These are phyloP conservation scores for Nesometra sesokonis DNA, from an alignment of 35 echinoderm and acorn worm genomes.

Conservation along the genomic window DNA sequence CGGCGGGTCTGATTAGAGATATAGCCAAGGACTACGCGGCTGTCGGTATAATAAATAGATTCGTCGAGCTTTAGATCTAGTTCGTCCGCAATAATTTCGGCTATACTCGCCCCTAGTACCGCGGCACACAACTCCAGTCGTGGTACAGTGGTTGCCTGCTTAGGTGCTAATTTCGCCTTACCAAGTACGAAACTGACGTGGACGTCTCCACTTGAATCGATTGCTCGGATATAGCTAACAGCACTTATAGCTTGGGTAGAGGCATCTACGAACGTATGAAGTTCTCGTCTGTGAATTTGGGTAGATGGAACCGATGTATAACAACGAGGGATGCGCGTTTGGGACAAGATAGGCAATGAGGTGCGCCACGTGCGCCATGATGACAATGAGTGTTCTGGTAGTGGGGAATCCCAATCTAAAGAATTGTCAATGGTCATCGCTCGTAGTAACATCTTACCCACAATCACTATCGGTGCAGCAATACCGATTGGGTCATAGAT, in stretches of 20 bases:
- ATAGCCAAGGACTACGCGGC: conserved; percentile 11
- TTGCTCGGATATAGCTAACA: not conserved
- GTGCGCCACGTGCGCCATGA: conserved; percentile 23
- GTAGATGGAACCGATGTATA: not conserved
- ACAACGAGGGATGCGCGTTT: not conserved
- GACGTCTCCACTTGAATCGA: not conserved
- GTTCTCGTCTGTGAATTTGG: not conserved
- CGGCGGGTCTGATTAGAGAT: not conserved
- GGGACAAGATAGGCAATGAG: not conserved
- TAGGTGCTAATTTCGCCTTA: not conserved
- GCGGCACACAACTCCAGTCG: not conserved
- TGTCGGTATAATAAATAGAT: conserved; percentile 17
- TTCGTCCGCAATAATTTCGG: not conserved
- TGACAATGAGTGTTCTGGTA: conserved; percentile 11
- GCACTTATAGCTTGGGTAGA: not conserved
- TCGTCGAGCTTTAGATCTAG: conserved; percentile 13
- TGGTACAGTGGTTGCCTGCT: not conserved
- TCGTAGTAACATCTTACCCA: conserved; percentile 15
- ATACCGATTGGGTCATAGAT: conserved; percentile 48
- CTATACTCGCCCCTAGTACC: not conserved
- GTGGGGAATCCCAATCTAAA: conserved; percentile 31
- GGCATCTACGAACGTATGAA: not conserved
- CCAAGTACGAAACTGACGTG: not conserved
- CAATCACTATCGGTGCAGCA: conserved; percentile 28
- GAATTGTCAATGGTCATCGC: conserved; percentile 13